Base-by-base conservation (phyloP, 2,888 invertebrate genomes). In the Leptinotarsa juncta region DNA sequence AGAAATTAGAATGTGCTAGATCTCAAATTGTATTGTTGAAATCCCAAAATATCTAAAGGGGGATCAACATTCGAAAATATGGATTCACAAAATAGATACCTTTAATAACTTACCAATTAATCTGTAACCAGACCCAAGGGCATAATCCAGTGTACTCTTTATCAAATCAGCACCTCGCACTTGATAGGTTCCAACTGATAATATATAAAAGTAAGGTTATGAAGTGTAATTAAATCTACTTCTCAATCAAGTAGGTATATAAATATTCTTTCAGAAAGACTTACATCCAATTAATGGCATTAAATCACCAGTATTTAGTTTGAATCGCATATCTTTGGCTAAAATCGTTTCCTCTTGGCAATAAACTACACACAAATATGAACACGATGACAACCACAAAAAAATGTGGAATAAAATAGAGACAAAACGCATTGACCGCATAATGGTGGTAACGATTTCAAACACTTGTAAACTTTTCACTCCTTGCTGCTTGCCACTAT, bases 51-150 rank as follows among this genome's bases (percentile, higher is more conserved):
- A 10, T 42, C 2, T 42, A 12, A 42, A 42, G 42, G 0, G 3
- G 10, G 42, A 10, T 42, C 42, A 42, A 12, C 42, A 42, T 42
- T 12, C 10, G 12, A 10, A 42, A 42, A 12, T 42, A 12, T 42
- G 42, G 10, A 10, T 42, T 42, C 12, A 42, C 42, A 42, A 42
- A 42, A 42, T 42, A 42, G 42, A 10, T 42, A 10, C 42, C 18
- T 66, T n/a, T 57, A 65, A 75, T 62, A 20, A 81, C 86, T 86
- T 88, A 94, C 94, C 94, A 85, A 95, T 92, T 76, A 92, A 89
- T 76, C 94, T 90, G 84, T 94, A 95, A 10, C 95, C 95, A 74
- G 90, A 89, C 57, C 85, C 87, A 14, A 95, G 86, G 3, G 94
- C 93, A 81, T 89, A 88, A 84, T 94, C 92, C 15, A 95, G 83